Evolutionary conservation across 2,797 vertebrate species (phyloP), one percentile per base, ranked within the genome.

Genomic region (Chlorospingus semifuscus): DNA sequence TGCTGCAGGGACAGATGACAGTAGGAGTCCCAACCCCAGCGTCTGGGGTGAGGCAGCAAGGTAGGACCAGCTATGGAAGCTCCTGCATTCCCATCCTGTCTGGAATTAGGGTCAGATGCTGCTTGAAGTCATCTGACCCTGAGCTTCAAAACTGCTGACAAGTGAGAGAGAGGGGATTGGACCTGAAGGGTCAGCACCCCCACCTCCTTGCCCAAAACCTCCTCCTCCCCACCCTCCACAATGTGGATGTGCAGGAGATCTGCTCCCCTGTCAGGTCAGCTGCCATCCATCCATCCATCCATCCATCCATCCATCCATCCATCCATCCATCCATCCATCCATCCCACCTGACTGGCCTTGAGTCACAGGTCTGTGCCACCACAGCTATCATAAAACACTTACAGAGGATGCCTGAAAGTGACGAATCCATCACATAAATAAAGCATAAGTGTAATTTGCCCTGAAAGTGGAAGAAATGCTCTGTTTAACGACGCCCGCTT

Each of bases 301-400:
- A 64, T 44, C 61, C 41, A 42, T 41, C 47, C 36, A 39, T 24
- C 26, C 36, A 29, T 52, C 30, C 32, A 2, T 60, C 9, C 32
- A 37, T 49, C 20, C 47, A 61, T 61, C 60, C 29, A 42, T 61
- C 46, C 34, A 50, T 50, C 29, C 37, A 36, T 55, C n/a, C 27
- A 1, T 57, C 11, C n/a, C 27, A 11, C 41, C 41, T 17, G 41
- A 39, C 44, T 1, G 4, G 34, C 23, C 41, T 30, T 0, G 0
- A 37, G 11, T 56, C 0, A 0, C 41, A 56, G 37, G 29, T 39
- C 89, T 81, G 37, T 3, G 8, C 61, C 29, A 16, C 37, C 39
- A 27, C 23, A 72, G 49, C 50, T 57, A 24, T 29, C 2, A 1
- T 59, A 9, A 61, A 82, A 46, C 59, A 46, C 15, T 53, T 44